Evolutionary conservation across 1,140 invertebrate species (phyloP).

Genomic region (Anastatus disparis): DNA sequence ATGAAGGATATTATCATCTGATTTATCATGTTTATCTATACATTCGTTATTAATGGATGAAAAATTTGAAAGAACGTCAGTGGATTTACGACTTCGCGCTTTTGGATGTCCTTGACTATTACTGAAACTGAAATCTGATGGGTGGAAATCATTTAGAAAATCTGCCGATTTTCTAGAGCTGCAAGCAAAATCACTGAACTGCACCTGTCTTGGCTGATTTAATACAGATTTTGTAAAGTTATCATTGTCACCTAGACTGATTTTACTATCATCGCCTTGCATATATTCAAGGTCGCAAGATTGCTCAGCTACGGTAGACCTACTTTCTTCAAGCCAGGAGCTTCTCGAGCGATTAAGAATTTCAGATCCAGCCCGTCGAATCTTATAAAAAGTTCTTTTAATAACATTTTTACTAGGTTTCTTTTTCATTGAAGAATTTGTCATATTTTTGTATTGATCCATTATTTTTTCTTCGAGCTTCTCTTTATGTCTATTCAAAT

Average conservation of each 20-base stretch:
- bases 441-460: slow-evolving; percentile 9
- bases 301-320: not conserved
- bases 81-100: not conserved
- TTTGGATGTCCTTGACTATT: too few species aligned
- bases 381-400: slow-evolving; percentile 6
- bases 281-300: slow-evolving; percentile 16
- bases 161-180: slow-evolving; percentile 13
- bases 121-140: not conserved
- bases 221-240: too few species aligned
- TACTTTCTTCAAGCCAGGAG: not conserved
- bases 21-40: too few species aligned
- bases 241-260: not conserved
- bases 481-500: slow-evolving; percentile 22
- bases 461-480: slow-evolving; percentile 37
- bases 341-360: not conserved
- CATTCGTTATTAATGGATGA: too few species aligned
- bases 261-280: not conserved
- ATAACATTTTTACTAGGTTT: slow-evolving; percentile 11
- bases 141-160: not conserved
- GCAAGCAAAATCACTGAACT: not conserved
- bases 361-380: slow-evolving; percentile 6
- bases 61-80: not conserved
- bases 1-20: too few species aligned
- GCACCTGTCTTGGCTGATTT: not conserved
- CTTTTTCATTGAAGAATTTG: not conserved